Conservation (phyloP, 2,797 vertebrate genomes). For the Microctenopoma steveboyesi region DNA sequence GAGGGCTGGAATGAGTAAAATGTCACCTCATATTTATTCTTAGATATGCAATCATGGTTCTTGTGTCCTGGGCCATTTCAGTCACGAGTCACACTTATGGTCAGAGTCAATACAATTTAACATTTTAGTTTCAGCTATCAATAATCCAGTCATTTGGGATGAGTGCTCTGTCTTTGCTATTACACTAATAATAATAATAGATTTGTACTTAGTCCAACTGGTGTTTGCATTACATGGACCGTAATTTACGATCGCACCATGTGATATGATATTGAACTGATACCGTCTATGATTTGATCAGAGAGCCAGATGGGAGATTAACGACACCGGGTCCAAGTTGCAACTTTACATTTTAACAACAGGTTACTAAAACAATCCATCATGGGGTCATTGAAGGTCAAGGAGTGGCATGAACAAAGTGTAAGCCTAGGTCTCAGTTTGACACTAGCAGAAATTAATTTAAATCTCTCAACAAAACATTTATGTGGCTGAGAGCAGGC, state of each 20-base stretch:
- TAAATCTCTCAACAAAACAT: neutral
- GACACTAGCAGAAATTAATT: neutral
- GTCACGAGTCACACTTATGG: neutral
- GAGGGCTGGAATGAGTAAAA: neutral
- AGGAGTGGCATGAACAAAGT: neutral
- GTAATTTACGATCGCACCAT: slow-evolving; percentile 28
- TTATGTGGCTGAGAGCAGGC: neutral
- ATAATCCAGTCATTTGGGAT: slow-evolving; percentile 9
- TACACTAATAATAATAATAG: no score
- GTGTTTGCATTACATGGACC: neutral
- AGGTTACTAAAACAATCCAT: slow-evolving; percentile 40
- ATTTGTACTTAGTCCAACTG: no score
- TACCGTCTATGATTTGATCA: slow-evolving; percentile 45
- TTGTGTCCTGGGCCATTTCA: slow-evolving; percentile 1
- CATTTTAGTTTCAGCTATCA: slow-evolving; percentile 8
- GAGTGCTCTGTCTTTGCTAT: neutral
- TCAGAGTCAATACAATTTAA: slow-evolving; percentile 1
- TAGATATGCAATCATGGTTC: neutral
- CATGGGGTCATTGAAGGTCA: slow-evolving; percentile 20
- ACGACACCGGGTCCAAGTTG: slow-evolving; percentile 34
- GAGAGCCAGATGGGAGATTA: slow-evolving; percentile 49
- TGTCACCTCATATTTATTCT: slow-evolving; percentile 14
- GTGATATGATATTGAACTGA: slow-evolving; percentile 35
- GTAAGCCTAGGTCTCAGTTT: neutral
- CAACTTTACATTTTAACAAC: slow-evolving; percentile 39